These are phyloP conservation scores for Crossocerus cetratus DNA, from an alignment of 2,888 invertebrate genomes.

Conservation along the genomic window DNA sequence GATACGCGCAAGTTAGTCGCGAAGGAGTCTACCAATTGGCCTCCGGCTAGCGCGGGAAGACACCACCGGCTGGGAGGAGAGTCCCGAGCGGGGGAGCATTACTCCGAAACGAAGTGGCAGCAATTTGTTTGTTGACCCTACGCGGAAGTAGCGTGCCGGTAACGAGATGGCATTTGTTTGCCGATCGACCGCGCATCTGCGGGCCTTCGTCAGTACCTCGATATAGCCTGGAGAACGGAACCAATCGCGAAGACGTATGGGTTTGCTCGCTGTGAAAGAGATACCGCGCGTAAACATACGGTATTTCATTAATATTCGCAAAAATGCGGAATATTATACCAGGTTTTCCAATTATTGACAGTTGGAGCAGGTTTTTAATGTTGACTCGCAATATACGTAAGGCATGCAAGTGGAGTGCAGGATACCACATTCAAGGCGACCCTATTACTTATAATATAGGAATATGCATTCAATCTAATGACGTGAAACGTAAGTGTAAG, in stretches of 20 bases:
- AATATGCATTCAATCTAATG: no score
- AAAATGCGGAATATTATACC: no score
- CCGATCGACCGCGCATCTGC: conserved; percentile 12
- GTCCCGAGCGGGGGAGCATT: conserved; percentile 23
- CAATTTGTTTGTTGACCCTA: conserved; percentile 47
- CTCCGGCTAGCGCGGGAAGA: background rate
- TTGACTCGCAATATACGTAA: no score
- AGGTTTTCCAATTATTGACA: no score
- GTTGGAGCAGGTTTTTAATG: no score
- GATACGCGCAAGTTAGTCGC: conserved; percentile 8
- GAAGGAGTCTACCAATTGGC: conserved; percentile 23
- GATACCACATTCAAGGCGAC: no score
- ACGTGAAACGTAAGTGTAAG: background rate
- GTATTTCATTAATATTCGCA: no score
- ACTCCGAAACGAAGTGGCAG: conserved; percentile 6
- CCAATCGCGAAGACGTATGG: conserved; percentile 13
- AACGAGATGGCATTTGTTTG: conserved; percentile 45
- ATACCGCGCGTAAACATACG: background rate
- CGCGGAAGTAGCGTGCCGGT: conserved; percentile 23
- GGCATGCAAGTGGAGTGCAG: no score
- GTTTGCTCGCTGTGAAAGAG: background rate
- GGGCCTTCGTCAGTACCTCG: background rate
- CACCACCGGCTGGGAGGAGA: conserved; percentile 37
- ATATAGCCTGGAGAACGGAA: background rate
- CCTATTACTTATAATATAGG: no score